phyloP scores from a whole-genome alignment of 1,140 invertebrate species.

The Drosophila asahinai region DNA sequence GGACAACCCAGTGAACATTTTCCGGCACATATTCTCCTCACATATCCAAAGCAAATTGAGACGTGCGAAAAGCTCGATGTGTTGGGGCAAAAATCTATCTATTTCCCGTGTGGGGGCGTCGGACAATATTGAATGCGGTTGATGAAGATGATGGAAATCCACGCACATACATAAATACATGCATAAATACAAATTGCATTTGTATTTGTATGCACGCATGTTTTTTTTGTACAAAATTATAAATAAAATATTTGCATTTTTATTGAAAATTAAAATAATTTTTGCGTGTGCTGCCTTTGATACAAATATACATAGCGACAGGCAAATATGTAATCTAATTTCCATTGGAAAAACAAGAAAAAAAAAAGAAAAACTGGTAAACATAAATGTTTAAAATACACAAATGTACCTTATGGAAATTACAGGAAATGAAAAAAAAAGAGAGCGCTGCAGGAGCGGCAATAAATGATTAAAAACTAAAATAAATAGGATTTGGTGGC shows the following conservation, averaged over 20 bases:
- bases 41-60: background rate
- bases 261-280: constrained; percentile 69
- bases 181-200: constrained; percentile 1
- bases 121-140: constrained; percentile 21
- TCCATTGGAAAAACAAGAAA: background rate
- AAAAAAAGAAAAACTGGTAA: constrained; percentile 14
- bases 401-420: constrained; percentile 24
- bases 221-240: constrained; percentile 56
- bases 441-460: constrained; percentile 3
- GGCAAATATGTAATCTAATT: constrained; percentile 9
- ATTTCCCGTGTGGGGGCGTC: constrained; percentile 9
- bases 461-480: constrained; percentile 14
- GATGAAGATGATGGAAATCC: constrained; percentile 39
- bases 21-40: background rate
- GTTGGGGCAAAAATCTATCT: constrained; percentile 30
- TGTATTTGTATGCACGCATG: constrained; percentile 10
- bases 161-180: constrained; percentile 8
- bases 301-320: constrained; percentile 23
- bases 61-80: constrained; percentile 28
- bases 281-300: constrained; percentile 37
- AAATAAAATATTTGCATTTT: constrained; percentile 69
- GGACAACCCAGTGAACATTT: constrained; percentile 33
- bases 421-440: constrained; percentile 34
- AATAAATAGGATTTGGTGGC: background rate
- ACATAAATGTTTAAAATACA: constrained; percentile 29